phyloP scores from a whole-genome alignment of 2,113 vertebrate species.

The Sander lucioperca region DNA sequence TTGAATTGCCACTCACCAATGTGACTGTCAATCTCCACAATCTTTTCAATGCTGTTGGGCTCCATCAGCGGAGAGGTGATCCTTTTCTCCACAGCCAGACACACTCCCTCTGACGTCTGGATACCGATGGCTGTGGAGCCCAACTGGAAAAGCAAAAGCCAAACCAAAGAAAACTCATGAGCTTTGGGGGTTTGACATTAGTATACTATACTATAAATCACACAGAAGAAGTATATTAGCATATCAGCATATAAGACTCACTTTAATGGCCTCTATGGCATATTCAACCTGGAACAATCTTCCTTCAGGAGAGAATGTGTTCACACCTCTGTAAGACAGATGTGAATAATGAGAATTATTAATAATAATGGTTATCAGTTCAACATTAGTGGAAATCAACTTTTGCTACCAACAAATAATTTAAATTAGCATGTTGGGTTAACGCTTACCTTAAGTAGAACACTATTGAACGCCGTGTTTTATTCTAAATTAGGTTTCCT shows the following conservation, averaged over 20 bases:
- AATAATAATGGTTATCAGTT: not conserved
- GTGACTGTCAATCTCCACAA: slow-evolving; percentile 97
- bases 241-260: slow-evolving; percentile 71
- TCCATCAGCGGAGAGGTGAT: slow-evolving; percentile 99
- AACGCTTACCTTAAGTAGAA: not conserved
- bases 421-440: too few species aligned
- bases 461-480: not conserved
- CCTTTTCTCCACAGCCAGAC: slow-evolving; percentile 97
- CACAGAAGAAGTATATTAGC: not conserved
- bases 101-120: slow-evolving; percentile 96
- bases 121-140: slow-evolving; percentile 99
- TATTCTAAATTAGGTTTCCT: not conserved
- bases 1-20: slow-evolving; percentile 86
- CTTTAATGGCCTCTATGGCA: slow-evolving; percentile 99
- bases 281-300: slow-evolving; percentile 99
- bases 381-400: not conserved
- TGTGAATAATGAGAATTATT: not conserved
- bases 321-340: slow-evolving; percentile 90
- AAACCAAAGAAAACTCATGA: slow-evolving; percentile 11
- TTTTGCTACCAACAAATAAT: not conserved
- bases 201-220: too few species aligned
- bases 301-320: slow-evolving; percentile 99
- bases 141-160: slow-evolving; percentile 82
- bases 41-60: slow-evolving; percentile 99
- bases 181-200: not conserved